Evolutionary conservation across 1,140 invertebrate genomes (phyloP).

Genomic region (Batillaria attramentaria): DNA sequence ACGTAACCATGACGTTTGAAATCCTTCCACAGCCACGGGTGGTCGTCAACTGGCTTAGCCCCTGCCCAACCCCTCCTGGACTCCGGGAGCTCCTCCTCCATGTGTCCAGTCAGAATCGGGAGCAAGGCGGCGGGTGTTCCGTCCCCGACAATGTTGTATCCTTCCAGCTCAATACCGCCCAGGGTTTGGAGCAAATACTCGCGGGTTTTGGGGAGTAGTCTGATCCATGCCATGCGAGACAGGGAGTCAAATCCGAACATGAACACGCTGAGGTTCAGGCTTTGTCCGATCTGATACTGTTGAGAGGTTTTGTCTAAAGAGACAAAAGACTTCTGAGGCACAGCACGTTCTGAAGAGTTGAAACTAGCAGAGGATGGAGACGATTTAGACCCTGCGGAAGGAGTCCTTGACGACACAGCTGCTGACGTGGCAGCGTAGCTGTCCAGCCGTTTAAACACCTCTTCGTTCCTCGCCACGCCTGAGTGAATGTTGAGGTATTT

Average conservation of each 20-base stretch:
- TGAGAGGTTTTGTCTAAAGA: background rate
- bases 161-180: slow-evolving; percentile 81
- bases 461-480: slow-evolving; percentile 53
- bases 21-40: slow-evolving; percentile 77
- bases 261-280: slow-evolving; percentile 80
- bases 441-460: slow-evolving; percentile 24
- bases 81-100: slow-evolving; percentile 79
- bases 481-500: slow-evolving; percentile 65
- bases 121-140: slow-evolving; percentile 94
- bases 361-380: background rate
- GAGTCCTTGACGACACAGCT: background rate
- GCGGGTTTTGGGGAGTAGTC: slow-evolving; percentile 88
- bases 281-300: background rate
- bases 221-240: slow-evolving; percentile 87
- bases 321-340: background rate
- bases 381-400: background rate
- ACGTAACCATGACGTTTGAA: slow-evolving; percentile 77
- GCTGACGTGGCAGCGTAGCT: background rate
- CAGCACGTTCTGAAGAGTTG: background rate
- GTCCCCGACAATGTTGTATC: slow-evolving; percentile 95
- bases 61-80: slow-evolving; percentile 80
- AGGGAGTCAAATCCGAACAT: slow-evolving; percentile 93
- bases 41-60: slow-evolving; percentile 81
- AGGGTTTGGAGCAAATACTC: slow-evolving; percentile 81
- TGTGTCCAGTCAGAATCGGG: slow-evolving; percentile 89